Evolutionary conservation across 2,888 invertebrate genomes (phyloP).

Genomic region (Brenthis daphne): DNA sequence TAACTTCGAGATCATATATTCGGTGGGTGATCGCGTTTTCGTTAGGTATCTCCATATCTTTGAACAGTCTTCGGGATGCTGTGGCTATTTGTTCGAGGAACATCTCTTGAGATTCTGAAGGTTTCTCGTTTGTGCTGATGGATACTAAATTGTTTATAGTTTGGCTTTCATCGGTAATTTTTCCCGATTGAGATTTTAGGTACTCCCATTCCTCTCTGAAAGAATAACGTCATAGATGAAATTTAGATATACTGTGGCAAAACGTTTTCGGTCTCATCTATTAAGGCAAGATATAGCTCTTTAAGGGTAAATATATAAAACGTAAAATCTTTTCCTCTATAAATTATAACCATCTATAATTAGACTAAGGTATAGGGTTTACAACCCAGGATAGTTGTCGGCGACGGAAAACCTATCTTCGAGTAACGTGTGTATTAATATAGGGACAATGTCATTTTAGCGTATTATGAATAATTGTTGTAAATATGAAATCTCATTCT

Average conservation of each 20-base stretch:
- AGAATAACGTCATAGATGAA: slow-evolving; percentile 38
- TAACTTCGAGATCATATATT: slow-evolving; percentile 95
- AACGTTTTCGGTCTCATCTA: neutral
- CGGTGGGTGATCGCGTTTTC: slow-evolving; percentile 89
- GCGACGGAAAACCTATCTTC: too few relatives aligned
- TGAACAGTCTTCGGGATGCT: slow-evolving; percentile 88
- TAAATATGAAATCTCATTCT: too few relatives aligned
- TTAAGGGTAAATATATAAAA: too few relatives aligned
- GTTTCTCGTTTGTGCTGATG: slow-evolving; percentile 66
- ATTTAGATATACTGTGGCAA: neutral
- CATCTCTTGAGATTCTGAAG: slow-evolving; percentile 90
- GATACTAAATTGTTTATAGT: slow-evolving; percentile 62
- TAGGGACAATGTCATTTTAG: too few relatives aligned
- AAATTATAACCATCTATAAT: too few relatives aligned
- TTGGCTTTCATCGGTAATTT: slow-evolving; percentile 55
- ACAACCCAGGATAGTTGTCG: too few relatives aligned
- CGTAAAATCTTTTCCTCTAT: too few relatives aligned
- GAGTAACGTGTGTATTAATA: too few relatives aligned
- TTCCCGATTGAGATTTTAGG: slow-evolving; percentile 84
- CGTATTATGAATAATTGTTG: too few relatives aligned
- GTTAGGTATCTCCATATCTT: slow-evolving; percentile 89
- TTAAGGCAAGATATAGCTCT: neutral
- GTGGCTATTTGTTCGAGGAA: slow-evolving; percentile 90
- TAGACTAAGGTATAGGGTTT: too few relatives aligned
- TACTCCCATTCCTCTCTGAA: slow-evolving; percentile 97